Evolutionary conservation across 2,797 vertebrate species (phyloP).

Genomic region (Caiman crocodilus): DNA sequence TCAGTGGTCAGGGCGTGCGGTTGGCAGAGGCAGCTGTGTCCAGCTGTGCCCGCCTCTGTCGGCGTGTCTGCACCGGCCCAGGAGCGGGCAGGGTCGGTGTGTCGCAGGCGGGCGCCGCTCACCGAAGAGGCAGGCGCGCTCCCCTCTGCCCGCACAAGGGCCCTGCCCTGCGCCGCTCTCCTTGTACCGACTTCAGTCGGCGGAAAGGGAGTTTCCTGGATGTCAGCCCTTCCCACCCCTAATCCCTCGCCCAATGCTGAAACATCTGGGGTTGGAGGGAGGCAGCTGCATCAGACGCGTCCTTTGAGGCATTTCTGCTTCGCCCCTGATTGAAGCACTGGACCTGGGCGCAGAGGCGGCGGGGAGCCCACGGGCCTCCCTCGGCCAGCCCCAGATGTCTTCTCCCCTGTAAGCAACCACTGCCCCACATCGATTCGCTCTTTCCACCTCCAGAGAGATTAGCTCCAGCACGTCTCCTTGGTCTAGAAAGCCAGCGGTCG

Average conservation of each 20-base stretch:
- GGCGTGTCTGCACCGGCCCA: too few relatives aligned
- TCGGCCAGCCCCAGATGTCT: too few relatives aligned
- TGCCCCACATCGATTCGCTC: too few relatives aligned
- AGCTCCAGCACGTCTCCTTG: too few relatives aligned
- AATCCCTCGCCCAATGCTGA: not conserved
- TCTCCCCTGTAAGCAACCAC: too few relatives aligned
- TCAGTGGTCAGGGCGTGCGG: not conserved
- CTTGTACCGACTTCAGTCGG: fast-evolving
- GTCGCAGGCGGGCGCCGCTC: not conserved
- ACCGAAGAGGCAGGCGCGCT: not conserved
- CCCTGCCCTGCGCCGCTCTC: fast-evolving
- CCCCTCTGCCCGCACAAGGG: not conserved
- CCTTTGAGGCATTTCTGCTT: not conserved
- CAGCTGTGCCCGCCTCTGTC: not conserved
- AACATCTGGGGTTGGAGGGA: not conserved
- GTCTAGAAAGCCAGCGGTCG: too few relatives aligned
- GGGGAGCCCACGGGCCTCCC: not conserved
- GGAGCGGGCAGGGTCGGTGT: not conserved
- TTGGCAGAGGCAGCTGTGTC: too few relatives aligned
- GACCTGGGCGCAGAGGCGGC: fast-evolving
- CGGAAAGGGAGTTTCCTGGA: not conserved
- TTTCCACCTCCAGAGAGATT: too few relatives aligned
- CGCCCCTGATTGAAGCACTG: fast-evolving
- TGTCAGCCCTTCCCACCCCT: not conserved
- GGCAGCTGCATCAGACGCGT: not conserved